These are phyloP conservation scores for Eupeodes latifasciatus DNA, from an alignment of 2,888 invertebrate species.

Conservation along the genomic window DNA sequence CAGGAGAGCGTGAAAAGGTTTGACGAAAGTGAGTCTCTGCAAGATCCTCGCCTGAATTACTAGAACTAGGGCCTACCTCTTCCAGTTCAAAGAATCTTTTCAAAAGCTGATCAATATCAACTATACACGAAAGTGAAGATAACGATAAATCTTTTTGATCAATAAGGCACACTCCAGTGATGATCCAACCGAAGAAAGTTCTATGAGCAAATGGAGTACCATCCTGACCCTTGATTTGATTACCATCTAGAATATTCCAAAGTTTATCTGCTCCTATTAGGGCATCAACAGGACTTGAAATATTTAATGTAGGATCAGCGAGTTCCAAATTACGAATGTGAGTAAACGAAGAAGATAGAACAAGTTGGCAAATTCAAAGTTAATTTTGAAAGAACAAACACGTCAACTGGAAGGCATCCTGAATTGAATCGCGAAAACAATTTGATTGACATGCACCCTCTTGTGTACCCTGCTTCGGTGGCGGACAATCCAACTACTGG, in stretches of 20 bases:
- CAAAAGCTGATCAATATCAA: not conserved
- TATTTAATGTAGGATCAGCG: not conserved
- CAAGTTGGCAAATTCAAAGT: not conserved
- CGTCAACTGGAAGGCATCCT: too few relatives aligned
- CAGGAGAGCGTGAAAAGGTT: not conserved
- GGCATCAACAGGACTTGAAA: not conserved
- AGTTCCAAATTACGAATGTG: not conserved
- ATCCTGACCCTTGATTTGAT: not conserved
- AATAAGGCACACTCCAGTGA: not conserved
- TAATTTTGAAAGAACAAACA: not conserved
- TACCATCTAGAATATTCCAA: not conserved
- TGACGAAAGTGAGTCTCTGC: not conserved
- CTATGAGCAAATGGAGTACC: not conserved
- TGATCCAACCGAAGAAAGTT: not conserved
- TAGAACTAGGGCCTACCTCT: not conserved
- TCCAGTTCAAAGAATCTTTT: not conserved
- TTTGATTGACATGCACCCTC: not conserved
- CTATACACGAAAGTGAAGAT: not conserved
- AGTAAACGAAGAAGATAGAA: not conserved
- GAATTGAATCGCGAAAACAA: constrained; percentile 1
- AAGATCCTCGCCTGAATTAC: not conserved
- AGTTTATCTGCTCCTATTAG: not conserved
- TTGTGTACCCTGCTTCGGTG: too few relatives aligned
- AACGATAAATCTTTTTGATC: not conserved
- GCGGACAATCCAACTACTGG: not conserved